phyloP scores from a whole-genome alignment of 2,797 vertebrate species.

The Hafferia zeledoni region DNA sequence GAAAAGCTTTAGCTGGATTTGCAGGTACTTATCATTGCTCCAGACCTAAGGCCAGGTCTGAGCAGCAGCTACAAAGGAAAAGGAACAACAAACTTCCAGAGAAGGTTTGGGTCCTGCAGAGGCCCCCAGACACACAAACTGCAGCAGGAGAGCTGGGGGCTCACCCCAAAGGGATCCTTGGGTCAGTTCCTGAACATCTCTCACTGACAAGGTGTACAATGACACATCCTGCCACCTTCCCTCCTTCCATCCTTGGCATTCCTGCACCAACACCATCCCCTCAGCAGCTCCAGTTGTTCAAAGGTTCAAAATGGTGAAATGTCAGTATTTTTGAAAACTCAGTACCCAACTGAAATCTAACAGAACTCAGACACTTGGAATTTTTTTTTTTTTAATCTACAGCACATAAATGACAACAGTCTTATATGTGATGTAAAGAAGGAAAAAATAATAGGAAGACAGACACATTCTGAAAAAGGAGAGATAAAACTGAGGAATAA shows the following conservation, averaged over 20 bases:
- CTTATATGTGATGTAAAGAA: neutral
- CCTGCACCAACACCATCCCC: neutral
- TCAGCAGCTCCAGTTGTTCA: neutral
- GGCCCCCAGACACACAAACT: rapidly evolving
- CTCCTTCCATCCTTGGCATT: neutral
- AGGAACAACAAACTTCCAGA: neutral
- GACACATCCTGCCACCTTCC: neutral
- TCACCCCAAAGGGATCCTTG: neutral
- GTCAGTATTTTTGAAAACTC: neutral
- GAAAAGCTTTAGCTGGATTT: neutral
- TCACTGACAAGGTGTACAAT: neutral
- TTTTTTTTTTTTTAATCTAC: neutral
- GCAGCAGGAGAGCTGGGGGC: neutral
- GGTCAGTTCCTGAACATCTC: neutral
- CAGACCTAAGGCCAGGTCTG: neutral
- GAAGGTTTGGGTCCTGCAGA: neutral
- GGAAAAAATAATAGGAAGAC: neutral
- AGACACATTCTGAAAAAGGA: neutral
- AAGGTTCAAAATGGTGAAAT: neutral
- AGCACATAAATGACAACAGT: neutral
- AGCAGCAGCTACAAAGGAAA: neutral
- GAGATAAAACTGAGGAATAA: neutral
- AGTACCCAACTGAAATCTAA: rapidly evolving
- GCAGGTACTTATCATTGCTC: neutral
- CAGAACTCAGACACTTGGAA: neutral